phyloP scores from a whole-genome alignment of 2,797 vertebrate genomes.

The Platyrinchus mystaceus region DNA sequence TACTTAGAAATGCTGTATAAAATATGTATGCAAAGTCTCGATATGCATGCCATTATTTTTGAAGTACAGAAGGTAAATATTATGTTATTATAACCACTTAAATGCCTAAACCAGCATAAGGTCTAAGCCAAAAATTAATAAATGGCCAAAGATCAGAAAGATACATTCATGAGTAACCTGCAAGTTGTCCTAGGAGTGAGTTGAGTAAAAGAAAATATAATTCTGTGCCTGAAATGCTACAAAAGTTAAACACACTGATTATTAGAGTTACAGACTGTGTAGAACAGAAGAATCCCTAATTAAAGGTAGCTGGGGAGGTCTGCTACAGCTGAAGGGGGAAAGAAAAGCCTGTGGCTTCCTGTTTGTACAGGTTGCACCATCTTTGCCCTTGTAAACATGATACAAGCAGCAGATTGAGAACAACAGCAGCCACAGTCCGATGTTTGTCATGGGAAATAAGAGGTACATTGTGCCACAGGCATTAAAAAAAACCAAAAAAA shows the following conservation, averaged over 20 bases:
- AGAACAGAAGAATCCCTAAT: background rate
- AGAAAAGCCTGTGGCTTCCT: background rate
- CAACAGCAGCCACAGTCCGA: background rate
- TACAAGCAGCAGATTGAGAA: background rate
- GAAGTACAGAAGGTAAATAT: background rate
- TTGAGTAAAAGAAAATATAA: background rate
- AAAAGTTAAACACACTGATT: background rate
- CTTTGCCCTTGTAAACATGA: background rate
- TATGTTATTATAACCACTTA: background rate
- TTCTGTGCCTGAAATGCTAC: background rate
- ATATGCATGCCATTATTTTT: background rate
- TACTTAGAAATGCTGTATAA: background rate
- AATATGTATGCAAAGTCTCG: background rate
- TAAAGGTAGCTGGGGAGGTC: background rate
- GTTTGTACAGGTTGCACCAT: background rate
- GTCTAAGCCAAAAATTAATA: background rate
- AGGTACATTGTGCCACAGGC: background rate
- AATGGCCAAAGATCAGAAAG: background rate
- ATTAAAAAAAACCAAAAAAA: background rate
- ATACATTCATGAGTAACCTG: background rate
- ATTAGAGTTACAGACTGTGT: background rate
- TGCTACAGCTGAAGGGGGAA: background rate
- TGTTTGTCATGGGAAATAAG: background rate
- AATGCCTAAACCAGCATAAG: background rate
- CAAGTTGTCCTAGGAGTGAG: background rate